phyloP scores from a whole-genome alignment of 1,140 invertebrate species.

The Drosophila pseudoobscura region DNA sequence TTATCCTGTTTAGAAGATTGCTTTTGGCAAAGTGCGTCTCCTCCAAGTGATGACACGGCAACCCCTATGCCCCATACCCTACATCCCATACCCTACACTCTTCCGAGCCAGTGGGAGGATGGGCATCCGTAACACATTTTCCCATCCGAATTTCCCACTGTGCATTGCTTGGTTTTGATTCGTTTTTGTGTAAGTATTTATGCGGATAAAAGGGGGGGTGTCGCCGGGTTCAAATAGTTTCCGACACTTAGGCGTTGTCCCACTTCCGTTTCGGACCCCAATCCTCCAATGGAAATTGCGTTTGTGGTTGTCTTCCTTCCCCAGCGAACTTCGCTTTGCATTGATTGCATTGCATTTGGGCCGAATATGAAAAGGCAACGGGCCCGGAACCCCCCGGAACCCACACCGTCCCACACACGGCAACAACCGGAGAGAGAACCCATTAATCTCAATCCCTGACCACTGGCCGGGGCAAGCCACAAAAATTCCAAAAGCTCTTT shows the following conservation, averaged over 20 bases:
- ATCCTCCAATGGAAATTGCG: conserved; percentile 61
- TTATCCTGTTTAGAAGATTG: conserved; percentile 83
- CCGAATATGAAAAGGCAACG: conserved; percentile 43
- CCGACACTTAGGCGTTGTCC: conserved; percentile 70
- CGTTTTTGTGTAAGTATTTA: conserved; percentile 68
- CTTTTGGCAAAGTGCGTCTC: conserved; percentile 78
- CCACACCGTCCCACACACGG: neutral
- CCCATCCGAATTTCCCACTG: conserved; percentile 64
- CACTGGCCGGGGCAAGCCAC: conserved; percentile 61
- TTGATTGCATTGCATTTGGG: conserved; percentile 53
- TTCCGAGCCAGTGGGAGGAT: no score
- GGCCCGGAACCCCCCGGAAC: neutral
- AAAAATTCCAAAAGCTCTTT: conserved; percentile 77
- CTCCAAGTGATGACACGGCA: conserved; percentile 66
- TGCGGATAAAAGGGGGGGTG: conserved; percentile 23
- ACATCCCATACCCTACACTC: no score
- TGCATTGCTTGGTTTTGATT: conserved; percentile 78
- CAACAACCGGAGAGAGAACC: neutral
- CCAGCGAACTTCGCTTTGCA: conserved; percentile 15
- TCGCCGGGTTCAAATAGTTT: conserved; percentile 58
- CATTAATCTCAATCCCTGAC: conserved; percentile 56
- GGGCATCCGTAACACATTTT: conserved; percentile 13
- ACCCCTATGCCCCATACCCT: conserved; percentile 3
- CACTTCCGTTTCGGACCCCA: conserved; percentile 63
- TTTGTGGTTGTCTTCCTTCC: conserved; percentile 20